Percentiles rank a stretch among this genome's conserved stretches.
phyloP scores from a whole-genome alignment of 2,888 invertebrate species.

The Bellardia pandia region DNA sequence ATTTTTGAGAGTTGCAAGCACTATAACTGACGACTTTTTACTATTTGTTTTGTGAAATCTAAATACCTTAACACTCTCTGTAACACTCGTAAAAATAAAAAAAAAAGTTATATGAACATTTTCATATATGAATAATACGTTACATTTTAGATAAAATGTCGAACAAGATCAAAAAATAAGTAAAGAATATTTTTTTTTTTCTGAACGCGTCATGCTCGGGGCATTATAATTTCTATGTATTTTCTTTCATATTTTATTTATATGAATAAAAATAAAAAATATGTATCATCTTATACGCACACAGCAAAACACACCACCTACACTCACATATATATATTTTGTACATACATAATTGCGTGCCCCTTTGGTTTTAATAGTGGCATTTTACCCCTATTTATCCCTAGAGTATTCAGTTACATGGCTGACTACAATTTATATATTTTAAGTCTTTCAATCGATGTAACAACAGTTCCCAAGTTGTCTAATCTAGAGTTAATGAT shows the following conservation, averaged over 20 bases:
- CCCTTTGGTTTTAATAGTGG: not conserved
- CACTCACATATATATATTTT: not conserved
- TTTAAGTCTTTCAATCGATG: no score
- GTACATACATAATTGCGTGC: not conserved
- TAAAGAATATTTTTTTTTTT: not conserved
- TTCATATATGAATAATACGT: not conserved
- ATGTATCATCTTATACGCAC: not conserved
- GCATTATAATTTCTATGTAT: slow-evolving; percentile 5
- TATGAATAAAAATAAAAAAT: not conserved
- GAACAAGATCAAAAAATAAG: not conserved
- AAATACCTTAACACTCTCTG: not conserved
- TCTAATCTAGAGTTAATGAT: no score
- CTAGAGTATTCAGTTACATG: no score
- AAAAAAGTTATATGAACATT: no score
- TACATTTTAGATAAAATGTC: not conserved
- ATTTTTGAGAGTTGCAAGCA: no score
- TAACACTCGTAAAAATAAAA: no score
- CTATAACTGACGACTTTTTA: no score
- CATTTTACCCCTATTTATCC: no score
- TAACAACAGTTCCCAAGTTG: no score
- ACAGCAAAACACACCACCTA: not conserved
- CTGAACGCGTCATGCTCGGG: slow-evolving; percentile 7
- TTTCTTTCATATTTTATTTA: slow-evolving; percentile 8
- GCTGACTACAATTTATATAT: no score
- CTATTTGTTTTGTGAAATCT: no score